Evolutionary conservation across 2,113 vertebrate species (phyloP).

Genomic region (Callocephalon fimbriatum): DNA sequence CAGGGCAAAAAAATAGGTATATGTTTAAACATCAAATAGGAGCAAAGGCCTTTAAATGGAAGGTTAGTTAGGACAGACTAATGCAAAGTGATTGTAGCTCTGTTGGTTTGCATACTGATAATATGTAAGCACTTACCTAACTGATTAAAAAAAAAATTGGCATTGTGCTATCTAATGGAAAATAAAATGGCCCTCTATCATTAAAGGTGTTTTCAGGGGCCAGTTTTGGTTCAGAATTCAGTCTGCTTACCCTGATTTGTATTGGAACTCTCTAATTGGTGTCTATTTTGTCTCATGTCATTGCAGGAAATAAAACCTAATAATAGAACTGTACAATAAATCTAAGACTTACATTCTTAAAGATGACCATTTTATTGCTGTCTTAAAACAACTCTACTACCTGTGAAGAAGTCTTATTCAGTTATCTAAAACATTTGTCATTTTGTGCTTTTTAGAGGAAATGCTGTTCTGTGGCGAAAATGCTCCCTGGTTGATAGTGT

Average conservation of each 20-base stretch:
- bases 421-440: constrained; percentile 56
- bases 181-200: not conserved
- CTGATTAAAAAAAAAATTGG: not conserved
- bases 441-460: constrained; percentile 56
- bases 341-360: constrained; percentile 30
- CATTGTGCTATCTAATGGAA: not conserved
- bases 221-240: not conserved
- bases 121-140: not conserved
- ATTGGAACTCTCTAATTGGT: constrained; percentile 34
- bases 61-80: not conserved
- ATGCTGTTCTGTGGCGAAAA: constrained; percentile 33
- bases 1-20: fast-evolving
- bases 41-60: not conserved
- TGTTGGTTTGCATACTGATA: not conserved
- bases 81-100: not conserved
- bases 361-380: constrained; percentile 57
- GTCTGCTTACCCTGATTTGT: constrained; percentile 19
- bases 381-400: constrained; percentile 64
- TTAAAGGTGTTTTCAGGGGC: constrained; percentile 1
- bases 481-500: constrained; percentile 43
- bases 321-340: constrained; percentile 8
- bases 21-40: not conserved
- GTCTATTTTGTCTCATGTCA: constrained; percentile 31
- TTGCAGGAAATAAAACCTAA: constrained; percentile 44
- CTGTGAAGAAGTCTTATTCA: constrained; percentile 61